Percentiles rank a stretch among this genome's conserved stretches.
Conservation (phyloP, 92 coral and sea anemone genomes). For the Umimayanthus chanpuru region DNA sequence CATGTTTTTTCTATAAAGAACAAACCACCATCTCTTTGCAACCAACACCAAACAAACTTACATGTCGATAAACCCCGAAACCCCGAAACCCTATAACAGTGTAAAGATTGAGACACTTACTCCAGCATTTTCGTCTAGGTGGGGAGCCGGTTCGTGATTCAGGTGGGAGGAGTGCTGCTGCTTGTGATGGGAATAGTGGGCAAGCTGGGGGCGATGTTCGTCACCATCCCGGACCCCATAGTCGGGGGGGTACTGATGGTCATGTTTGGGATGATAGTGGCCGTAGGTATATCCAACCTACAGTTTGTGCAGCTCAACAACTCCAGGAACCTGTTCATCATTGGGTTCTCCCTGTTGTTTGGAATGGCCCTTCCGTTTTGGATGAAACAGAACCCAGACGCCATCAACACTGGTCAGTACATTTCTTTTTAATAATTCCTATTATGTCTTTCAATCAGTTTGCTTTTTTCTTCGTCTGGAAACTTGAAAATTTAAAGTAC, state of each 20-base stretch:
- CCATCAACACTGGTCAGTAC: constrained; percentile 47
- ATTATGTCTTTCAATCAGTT: not conserved
- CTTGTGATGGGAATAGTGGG: constrained; percentile 45
- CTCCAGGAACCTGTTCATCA: constrained; percentile 44
- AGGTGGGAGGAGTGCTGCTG: constrained; percentile 47
- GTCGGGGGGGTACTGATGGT: constrained; percentile 50
- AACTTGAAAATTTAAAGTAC: not conserved
- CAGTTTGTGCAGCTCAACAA: constrained; percentile 53
- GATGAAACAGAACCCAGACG: constrained; percentile 25
- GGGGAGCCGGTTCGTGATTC: constrained; percentile 55
- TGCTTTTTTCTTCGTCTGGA: not conserved
- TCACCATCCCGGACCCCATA: constrained; percentile 57
- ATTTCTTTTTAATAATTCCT: not conserved
- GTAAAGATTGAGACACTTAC: not conserved
- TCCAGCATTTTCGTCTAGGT: constrained; percentile 19
- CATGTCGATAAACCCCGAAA: too few species aligned
- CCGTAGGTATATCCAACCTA: constrained; percentile 53
- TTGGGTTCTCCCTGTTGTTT: constrained; percentile 47
- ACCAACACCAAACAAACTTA: too few species aligned
- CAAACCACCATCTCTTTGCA: too few species aligned
- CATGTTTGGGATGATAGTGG: constrained; percentile 46
- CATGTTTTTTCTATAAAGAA: too few species aligned
- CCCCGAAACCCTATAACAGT: too few species aligned
- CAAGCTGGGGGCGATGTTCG: constrained; percentile 53
- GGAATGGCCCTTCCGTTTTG: constrained; percentile 55